Evolutionary conservation across 2,113 vertebrate species (phyloP).

Genomic region (Oplegnathus fasciatus): DNA sequence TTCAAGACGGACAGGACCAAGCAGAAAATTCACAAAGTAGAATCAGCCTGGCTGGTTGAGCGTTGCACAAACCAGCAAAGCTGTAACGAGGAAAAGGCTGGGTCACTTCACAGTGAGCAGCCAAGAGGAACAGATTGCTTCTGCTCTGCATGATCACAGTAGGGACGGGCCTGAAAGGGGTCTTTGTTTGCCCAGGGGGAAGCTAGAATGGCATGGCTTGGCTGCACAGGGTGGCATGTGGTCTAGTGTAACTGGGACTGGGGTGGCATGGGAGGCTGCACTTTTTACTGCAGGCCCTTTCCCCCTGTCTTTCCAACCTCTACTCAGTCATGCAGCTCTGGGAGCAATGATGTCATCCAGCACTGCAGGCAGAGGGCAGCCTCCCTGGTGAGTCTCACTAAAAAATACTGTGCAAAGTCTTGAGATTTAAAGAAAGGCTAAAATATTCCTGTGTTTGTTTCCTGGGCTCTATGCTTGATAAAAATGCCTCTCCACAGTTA

Average conservation of each 20-base stretch:
- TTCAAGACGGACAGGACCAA: slow-evolving; percentile 50
- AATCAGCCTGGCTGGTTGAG: slow-evolving; percentile 35
- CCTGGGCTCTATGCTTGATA: neutral
- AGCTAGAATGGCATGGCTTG: slow-evolving; percentile 62
- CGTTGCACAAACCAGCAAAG: slow-evolving; percentile 40
- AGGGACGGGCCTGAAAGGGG: slow-evolving; percentile 75
- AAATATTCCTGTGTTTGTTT: neutral
- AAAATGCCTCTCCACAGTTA: neutral
- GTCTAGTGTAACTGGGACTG: slow-evolving; percentile 61
- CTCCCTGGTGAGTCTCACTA: slow-evolving; percentile 19
- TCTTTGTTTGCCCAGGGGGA: slow-evolving; percentile 76
- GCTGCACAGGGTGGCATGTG: slow-evolving; percentile 73
- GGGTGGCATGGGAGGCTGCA: slow-evolving; percentile 60
- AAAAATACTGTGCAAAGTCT: neutral
- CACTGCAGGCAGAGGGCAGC: slow-evolving; percentile 16
- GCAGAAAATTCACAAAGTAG: slow-evolving; percentile 46
- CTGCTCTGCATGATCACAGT: slow-evolving; percentile 77
- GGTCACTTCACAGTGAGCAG: slow-evolving; percentile 77
- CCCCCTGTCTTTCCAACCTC: slow-evolving; percentile 47
- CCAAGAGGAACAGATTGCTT: slow-evolving; percentile 84
- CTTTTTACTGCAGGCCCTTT: slow-evolving; percentile 50
- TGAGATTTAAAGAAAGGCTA: slow-evolving; percentile 30
- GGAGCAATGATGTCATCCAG: slow-evolving; percentile 63
- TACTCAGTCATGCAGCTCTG: slow-evolving; percentile 51
- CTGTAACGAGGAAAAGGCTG: slow-evolving; percentile 57